Percentiles rank a stretch among this genome's conserved stretches.
Evolutionary conservation across 2,888 invertebrate genomes (phyloP).

Genomic region (Drosophila hamatofila): DNA sequence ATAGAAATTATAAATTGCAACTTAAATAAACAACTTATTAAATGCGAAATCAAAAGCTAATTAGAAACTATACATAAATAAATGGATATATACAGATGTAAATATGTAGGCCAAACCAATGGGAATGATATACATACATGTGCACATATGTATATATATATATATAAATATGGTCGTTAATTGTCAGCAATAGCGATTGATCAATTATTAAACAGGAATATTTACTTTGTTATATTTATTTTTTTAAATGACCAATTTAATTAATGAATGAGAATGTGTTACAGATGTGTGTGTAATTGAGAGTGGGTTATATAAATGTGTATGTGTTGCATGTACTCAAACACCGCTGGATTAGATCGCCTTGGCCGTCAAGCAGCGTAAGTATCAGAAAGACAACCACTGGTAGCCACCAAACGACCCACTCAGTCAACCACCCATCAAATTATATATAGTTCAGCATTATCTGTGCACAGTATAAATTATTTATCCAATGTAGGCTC

Average conservation of each 20-base stretch:
- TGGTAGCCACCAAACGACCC: conserved; percentile 6
- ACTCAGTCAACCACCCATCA: neutral
- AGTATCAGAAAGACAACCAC: conserved; percentile 14
- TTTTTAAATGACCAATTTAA: conserved; percentile 62
- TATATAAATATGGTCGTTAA: conserved; percentile 25
- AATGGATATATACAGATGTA: conserved; percentile 41
- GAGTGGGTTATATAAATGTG: conserved; percentile 36
- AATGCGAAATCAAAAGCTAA: conserved; percentile 31
- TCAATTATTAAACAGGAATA: conserved; percentile 61
- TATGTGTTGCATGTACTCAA: conserved; percentile 50
- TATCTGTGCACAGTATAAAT: neutral
- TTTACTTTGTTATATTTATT: conserved; percentile 26
- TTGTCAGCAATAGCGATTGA: conserved; percentile 58
- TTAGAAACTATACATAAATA: conserved; percentile 23
- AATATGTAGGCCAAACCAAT: conserved; percentile 35
- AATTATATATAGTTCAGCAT: neutral
- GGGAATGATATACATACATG: conserved; percentile 2
- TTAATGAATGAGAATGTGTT: conserved; percentile 40
- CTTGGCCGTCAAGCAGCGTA: conserved; percentile 24
- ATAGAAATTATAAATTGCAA: conserved; percentile 46
- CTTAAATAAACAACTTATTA: conserved; percentile 46
- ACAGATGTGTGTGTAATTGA: neutral
- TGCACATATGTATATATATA: conserved; percentile 5
- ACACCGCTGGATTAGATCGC: conserved; percentile 45
- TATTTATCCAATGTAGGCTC: neutral